phyloP scores from a whole-genome alignment of 1,140 invertebrate species.

The Cydia amplana region DNA sequence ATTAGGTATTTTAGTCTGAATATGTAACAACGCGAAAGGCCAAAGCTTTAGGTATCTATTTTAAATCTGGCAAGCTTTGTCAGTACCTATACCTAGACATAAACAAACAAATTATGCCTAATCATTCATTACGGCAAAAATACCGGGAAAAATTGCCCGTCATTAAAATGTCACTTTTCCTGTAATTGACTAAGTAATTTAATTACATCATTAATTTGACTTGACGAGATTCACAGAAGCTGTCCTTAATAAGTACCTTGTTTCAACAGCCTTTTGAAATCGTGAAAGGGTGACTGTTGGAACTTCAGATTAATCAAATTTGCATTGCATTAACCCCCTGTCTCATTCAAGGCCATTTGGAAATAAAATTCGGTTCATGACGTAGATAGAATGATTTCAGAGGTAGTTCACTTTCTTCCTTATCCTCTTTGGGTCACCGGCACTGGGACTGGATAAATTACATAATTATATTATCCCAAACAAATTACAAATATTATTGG shows the following conservation, averaged over 20 bases:
- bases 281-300: slow-evolving; percentile 24
- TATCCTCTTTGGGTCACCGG: too few species aligned
- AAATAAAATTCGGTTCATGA: background rate
- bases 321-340: slow-evolving; percentile 10
- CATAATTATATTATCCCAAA: too few species aligned
- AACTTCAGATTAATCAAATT: slow-evolving; percentile 20
- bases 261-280: slow-evolving; percentile 26
- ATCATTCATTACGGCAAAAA: slow-evolving; percentile 7
- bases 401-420: too few species aligned
- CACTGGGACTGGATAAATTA: too few species aligned
- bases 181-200: slow-evolving; percentile 10
- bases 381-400: too few species aligned
- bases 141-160: slow-evolving; percentile 3
- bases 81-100: background rate
- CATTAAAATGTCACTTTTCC: slow-evolving; percentile 9
- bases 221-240: slow-evolving; percentile 24
- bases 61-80: background rate
- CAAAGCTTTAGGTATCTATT: background rate
- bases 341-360: background rate
- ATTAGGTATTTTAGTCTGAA: too few species aligned
- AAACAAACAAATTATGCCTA: slow-evolving; percentile 10
- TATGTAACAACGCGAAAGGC: too few species aligned
- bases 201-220: slow-evolving; percentile 27
- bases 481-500: too few species aligned
- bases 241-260: slow-evolving; percentile 31